Conservation (phyloP, 2,888 invertebrate genomes). For the Drosophila picticornis region DNA sequence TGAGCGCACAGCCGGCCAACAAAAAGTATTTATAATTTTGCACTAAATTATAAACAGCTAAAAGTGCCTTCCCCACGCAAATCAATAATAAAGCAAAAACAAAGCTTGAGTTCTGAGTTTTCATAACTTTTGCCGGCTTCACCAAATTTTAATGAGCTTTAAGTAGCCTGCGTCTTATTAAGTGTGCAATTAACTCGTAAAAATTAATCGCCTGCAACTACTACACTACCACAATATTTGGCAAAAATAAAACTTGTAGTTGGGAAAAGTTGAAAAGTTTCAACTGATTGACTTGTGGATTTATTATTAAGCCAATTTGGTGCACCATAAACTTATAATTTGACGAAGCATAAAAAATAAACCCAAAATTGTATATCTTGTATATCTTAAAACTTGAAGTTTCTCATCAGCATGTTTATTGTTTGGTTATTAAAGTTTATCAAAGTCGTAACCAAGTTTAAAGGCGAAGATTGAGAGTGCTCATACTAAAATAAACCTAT, state of each 20-base stretch:
- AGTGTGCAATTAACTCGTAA: slow-evolving; percentile 48
- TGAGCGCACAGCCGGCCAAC: slow-evolving; percentile 41
- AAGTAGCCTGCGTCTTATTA: slow-evolving; percentile 65
- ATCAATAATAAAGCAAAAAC: slow-evolving; percentile 55
- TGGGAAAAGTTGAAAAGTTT: slow-evolving; percentile 13
- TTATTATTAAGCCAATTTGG: slow-evolving; percentile 25
- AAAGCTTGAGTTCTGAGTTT: background rate
- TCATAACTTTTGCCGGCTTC: slow-evolving; percentile 39
- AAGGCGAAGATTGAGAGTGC: background rate
- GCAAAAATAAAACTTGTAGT: slow-evolving; percentile 2
- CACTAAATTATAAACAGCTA: slow-evolving; percentile 74
- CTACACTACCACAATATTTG: slow-evolving; percentile 23
- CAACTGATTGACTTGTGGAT: slow-evolving; percentile 30
- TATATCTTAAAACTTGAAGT: background rate
- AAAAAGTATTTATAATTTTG: slow-evolving; percentile 73
- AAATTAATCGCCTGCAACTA: slow-evolving; percentile 42
- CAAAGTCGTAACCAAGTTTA: slow-evolving; percentile 25
- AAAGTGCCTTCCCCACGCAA: slow-evolving; percentile 56
- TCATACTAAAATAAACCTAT: background rate
- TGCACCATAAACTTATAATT: slow-evolving; percentile 38
- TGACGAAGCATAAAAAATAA: slow-evolving; percentile 5
- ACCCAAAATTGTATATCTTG: slow-evolving; percentile 1
- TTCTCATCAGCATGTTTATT: slow-evolving; percentile 25
- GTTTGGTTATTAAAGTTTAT: slow-evolving; percentile 11
- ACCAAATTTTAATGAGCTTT: slow-evolving; percentile 67